Base-by-base conservation (phyloP, 2,888 invertebrate genomes). In the Falcaria lacertinaria region DNA sequence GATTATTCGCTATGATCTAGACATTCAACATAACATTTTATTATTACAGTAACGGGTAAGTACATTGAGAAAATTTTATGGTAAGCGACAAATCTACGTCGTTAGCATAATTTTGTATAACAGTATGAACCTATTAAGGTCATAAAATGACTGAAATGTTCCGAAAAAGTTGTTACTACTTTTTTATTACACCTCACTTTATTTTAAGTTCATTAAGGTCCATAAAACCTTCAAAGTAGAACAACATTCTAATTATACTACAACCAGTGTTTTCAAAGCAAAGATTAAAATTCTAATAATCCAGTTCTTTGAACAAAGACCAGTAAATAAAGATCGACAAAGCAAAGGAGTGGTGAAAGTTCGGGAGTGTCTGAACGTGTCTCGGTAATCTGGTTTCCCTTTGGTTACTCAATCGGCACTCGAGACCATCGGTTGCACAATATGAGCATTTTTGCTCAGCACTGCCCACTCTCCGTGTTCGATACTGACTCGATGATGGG, bases 381-480 rank as follows among this genome's bases (percentile, higher is more conserved):
- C 69, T 53, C 36, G 43, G 34, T 64, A 52, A 32, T 50, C 52
- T 74, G 69, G 75, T 63, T 64, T 47, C 45, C 52, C 41, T 52
- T 47, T 54, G 45, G 64, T 79, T 80, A 64, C 80, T 64, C 71
- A 80, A 82, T 77, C 61, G 47, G 54, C 45, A 53, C 48, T 52
- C 57, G 51, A 63, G 64, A 64, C 68, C 74, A 70, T 74, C 68
- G 44, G 60, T 78, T 80, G 69, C 78, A 70, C 71, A 76, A 82
- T 66, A 56, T 60, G 61, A 64, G 67, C 58, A 75, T 74, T 81
- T 82, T 79, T 75, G 77, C 79, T 60, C 65, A 70, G 71, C 67
- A 64, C 71, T 68, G 63, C 74, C 76, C 73, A 77, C 76, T 62
- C 64, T 66, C 58, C 58, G 52, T 63, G 48, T 57, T 59, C 47